Conservation (phyloP, 2,113 vertebrate species). For the Cairina moschata region DNA sequence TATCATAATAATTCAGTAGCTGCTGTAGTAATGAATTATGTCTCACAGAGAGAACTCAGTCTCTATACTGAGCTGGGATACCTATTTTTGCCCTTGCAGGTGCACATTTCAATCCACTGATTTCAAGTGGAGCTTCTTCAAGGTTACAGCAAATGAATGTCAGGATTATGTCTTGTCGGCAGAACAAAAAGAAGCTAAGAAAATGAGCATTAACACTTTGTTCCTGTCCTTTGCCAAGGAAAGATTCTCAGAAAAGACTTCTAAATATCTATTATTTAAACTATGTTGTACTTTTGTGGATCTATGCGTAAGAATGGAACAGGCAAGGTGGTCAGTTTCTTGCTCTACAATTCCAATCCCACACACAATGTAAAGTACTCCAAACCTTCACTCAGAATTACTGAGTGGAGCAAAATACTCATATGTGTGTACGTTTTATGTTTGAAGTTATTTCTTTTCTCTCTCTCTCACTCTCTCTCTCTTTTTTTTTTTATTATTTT, state of each 20-base stretch:
- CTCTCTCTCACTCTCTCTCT: no score
- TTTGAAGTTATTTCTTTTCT: background rate
- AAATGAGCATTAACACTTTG: background rate
- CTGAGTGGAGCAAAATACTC: background rate
- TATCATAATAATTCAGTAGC: background rate
- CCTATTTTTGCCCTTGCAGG: background rate
- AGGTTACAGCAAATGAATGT: background rate
- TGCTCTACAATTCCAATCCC: background rate
- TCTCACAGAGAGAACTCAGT: background rate
- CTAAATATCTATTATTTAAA: background rate
- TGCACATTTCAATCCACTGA: background rate
- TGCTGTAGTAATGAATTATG: background rate
- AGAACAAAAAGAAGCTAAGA: background rate
- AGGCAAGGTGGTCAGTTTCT: background rate
- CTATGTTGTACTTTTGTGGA: background rate
- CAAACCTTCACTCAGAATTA: background rate
- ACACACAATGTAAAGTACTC: background rate
- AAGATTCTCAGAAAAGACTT: background rate
- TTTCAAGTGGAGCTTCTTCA: background rate
- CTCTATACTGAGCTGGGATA: background rate
- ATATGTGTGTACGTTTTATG: background rate
- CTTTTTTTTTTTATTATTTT: background rate
- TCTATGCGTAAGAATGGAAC: background rate
- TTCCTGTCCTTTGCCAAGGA: background rate
- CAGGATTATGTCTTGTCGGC: background rate